Percentiles rank a stretch among this genome's conserved stretches.
Conservation (phyloP, 2,888 invertebrate species). For the Anagyrus pseudococci region DNA sequence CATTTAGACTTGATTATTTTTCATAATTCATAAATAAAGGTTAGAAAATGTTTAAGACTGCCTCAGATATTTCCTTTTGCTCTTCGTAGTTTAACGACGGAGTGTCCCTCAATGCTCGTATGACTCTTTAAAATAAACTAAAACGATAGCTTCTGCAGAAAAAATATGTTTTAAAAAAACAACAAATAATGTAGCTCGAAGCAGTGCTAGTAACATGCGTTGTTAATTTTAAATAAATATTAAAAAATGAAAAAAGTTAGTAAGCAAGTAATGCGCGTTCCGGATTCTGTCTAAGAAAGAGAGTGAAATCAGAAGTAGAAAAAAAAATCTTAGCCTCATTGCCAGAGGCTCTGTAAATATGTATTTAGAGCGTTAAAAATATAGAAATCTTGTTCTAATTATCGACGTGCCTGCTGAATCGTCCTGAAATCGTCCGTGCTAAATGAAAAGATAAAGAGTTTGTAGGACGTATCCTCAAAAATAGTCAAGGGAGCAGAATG, state of each 20-base stretch:
- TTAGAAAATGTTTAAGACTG: conserved; percentile 36
- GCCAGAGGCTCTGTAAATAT: conserved; percentile 58
- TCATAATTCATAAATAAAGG: conserved; percentile 38
- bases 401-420: conserved; percentile 56
- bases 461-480: conserved; percentile 36
- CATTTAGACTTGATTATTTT: conserved; percentile 38
- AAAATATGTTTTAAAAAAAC: conserved; percentile 14
- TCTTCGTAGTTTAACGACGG: conserved; percentile 28
- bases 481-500: conserved; percentile 37
- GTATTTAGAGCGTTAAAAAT: conserved; percentile 59
- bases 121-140: conserved; percentile 17
- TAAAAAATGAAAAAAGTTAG: conserved; percentile 10
- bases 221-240: conserved; percentile 35
- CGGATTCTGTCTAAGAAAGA: conserved; percentile 43
- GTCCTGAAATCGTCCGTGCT: conserved; percentile 47
- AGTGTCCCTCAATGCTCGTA: conserved; percentile 13
- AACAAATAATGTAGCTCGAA: conserved; percentile 29
- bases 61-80: conserved; percentile 35
- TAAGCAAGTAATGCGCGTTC: conserved; percentile 46
- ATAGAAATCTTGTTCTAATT: conserved; percentile 60
- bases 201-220: conserved; percentile 36
- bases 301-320: conserved; percentile 41
- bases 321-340: conserved; percentile 43
- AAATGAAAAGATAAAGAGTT: conserved; percentile 7
- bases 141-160: conserved; percentile 35